Evolutionary conservation across 2,888 invertebrate species (phyloP), one percentile per base, ranked within the genome.

Genomic region (Morpho helenor): DNA sequence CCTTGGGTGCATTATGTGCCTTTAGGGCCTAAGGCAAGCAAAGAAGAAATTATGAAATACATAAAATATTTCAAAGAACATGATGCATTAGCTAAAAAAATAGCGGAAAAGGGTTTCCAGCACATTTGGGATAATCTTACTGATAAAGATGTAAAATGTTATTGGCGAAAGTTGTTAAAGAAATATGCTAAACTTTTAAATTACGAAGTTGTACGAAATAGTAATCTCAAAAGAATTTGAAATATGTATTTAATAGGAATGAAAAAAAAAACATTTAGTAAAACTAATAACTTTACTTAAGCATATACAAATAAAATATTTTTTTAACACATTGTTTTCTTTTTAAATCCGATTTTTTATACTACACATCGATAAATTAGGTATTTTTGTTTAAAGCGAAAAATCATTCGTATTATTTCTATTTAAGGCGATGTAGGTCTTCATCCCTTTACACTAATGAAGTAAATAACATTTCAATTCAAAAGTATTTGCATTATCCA

Each of bases 1-100:
- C 98, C 98, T 0, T 99, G 99, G 99, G 93, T 98, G 46, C 99
- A 99, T 84, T 99, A 97, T 79, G 92, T 99, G 66, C 99, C 99
- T 0, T 93, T 99, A 0, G 84, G 80, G 47, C 75, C 92, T 6
- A 92, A 92, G 64, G 93, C 94, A 39, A 92, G 87, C 23, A 91
- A 94, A 80, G 86, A 93, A 47, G 93, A 97, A 66, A 91, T 97
- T n/a, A 91, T 92, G 70, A 91, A 93, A 50, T 80, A 97, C 23
- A 84, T 99, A 6, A 79, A 93, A 49, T 99, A 96, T 88, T 96
- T 95, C 23, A 91, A 91, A 69, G 85, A 93, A 56, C 93, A 98
- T 81, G 96, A 98, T 75, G 88, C 91, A 0, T 67, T 96, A 51
- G 95, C 94, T 0, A 84, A 92, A 73, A 91, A 94, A 76, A 98